Conservation (phyloP, 2,888 invertebrate species). For the Sinelater perroti region DNA sequence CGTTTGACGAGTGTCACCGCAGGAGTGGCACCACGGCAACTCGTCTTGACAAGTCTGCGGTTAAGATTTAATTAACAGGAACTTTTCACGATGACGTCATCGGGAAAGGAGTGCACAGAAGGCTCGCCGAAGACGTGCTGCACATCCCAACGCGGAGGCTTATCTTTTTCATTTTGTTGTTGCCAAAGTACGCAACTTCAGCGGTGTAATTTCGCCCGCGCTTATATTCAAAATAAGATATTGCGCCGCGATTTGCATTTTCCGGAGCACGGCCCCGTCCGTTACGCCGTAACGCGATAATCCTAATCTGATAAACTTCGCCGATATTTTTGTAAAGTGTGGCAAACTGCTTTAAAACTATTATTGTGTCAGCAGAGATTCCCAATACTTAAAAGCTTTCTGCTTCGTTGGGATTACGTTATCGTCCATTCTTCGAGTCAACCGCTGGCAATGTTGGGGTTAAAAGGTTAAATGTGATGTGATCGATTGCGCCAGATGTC, state of each 20-base stretch:
- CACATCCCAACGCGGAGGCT: neutral
- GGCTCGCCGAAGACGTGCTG: constrained; percentile 5
- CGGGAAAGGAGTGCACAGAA: neutral
- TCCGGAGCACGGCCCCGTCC: neutral
- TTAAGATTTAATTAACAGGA: constrained; percentile 42
- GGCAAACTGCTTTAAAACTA: constrained; percentile 15
- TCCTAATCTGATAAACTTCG: neutral
- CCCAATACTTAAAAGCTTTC: constrained; percentile 12
- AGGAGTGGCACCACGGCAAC: constrained; percentile 25
- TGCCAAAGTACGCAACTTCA: neutral
- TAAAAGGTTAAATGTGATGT: constrained; percentile 3
- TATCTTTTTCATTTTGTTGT: constrained; percentile 6
- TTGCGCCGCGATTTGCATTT: constrained; percentile 1
- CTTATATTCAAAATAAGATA: constrained; percentile 7
- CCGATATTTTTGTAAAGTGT: neutral
- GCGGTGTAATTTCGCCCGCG: neutral
- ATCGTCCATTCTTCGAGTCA: constrained; percentile 1
- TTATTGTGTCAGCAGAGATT: constrained; percentile 9
- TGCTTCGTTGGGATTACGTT: constrained; percentile 18
- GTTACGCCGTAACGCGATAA: neutral
- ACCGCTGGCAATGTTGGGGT: neutral
- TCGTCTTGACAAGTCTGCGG: constrained; percentile 34
- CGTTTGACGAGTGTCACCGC: constrained; percentile 30
- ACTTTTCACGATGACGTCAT: constrained; percentile 34
- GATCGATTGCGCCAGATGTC: neutral